Evolutionary conservation across 2,797 vertebrate genomes (phyloP).

Genomic region (Schizothorax lantsangensis): DNA sequence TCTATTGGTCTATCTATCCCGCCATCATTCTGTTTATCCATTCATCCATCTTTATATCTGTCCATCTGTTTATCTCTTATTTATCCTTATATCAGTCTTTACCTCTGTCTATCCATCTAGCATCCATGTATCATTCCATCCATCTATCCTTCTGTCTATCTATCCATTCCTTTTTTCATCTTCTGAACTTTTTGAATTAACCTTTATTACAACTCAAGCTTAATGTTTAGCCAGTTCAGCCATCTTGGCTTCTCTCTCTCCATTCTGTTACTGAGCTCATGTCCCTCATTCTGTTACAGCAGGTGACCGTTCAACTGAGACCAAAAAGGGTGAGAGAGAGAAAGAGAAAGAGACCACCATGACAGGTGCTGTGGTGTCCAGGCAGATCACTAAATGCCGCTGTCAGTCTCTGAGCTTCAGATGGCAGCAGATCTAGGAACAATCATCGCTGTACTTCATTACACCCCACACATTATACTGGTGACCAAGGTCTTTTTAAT

Average conservation of each 20-base stretch:
- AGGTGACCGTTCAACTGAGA: constrained; percentile 49
- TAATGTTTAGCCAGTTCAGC: constrained; percentile 9
- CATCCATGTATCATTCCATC: not conserved
- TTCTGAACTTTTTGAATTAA: not conserved
- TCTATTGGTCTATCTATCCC: not conserved
- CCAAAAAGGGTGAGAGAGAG: constrained; percentile 45
- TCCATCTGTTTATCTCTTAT: not conserved
- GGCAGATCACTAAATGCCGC: constrained; percentile 50
- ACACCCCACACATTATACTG: not conserved
- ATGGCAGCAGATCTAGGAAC: constrained; percentile 53
- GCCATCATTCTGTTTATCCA: not conserved
- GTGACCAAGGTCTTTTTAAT: constrained; percentile 19
- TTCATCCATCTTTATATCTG: not conserved
- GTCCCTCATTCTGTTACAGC: constrained; percentile 33
- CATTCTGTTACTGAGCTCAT: constrained; percentile 36
- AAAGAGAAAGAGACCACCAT: constrained; percentile 38
- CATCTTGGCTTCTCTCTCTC: constrained; percentile 45
- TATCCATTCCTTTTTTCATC: not conserved
- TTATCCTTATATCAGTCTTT: not conserved
- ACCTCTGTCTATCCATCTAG: not conserved
- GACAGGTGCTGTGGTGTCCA: constrained; percentile 49
- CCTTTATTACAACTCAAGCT: not conserved
- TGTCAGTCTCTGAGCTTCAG: constrained; percentile 56
- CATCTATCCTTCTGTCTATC: not conserved
- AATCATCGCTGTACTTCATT: constrained; percentile 47